These are phyloP conservation scores for Timema podura DNA, from an alignment of 2,888 invertebrate genomes.

Conservation along the genomic window DNA sequence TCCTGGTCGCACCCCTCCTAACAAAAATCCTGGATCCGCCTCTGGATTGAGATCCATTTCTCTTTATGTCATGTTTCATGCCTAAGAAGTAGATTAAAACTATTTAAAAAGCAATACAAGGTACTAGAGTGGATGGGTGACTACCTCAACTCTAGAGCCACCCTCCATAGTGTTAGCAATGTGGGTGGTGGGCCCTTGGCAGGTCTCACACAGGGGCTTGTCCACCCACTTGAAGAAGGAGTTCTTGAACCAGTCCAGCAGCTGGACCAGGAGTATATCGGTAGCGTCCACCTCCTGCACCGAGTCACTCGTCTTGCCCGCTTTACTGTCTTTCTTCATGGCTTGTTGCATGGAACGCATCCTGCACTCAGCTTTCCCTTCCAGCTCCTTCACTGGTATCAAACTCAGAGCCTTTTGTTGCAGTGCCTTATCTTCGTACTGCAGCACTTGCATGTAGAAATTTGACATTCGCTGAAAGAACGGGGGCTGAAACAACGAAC, in stretches of 20 bases:
- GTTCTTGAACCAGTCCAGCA: conserved; percentile 88
- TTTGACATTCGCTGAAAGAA: conserved; percentile 46
- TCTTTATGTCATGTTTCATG: no score
- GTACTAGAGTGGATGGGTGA: no score
- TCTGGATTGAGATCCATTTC: no score
- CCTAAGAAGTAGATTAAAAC: no score
- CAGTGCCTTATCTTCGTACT: conserved; percentile 65
- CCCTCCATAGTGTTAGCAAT: conserved; percentile 45
- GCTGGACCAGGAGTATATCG: conserved; percentile 71
- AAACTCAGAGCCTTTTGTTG: conserved; percentile 59
- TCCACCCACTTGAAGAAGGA: conserved; percentile 93
- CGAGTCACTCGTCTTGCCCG: conserved; percentile 13
- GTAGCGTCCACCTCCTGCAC: conserved; percentile 51
- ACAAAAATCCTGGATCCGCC: no score
- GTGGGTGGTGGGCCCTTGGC: conserved; percentile 54
- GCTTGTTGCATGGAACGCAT: conserved; percentile 58
- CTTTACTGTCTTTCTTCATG: conserved; percentile 46
- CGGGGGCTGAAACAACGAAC: background rate
- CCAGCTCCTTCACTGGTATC: conserved; percentile 64
- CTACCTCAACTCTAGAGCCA: conserved; percentile 59
- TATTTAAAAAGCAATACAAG: no score
- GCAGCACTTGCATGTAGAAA: conserved; percentile 56
- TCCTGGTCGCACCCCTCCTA: no score
- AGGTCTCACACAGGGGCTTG: conserved; percentile 65
- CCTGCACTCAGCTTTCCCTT: conserved; percentile 59